Base-by-base conservation (phyloP, 2,888 invertebrate genomes). In the Drosophila rubida region DNA sequence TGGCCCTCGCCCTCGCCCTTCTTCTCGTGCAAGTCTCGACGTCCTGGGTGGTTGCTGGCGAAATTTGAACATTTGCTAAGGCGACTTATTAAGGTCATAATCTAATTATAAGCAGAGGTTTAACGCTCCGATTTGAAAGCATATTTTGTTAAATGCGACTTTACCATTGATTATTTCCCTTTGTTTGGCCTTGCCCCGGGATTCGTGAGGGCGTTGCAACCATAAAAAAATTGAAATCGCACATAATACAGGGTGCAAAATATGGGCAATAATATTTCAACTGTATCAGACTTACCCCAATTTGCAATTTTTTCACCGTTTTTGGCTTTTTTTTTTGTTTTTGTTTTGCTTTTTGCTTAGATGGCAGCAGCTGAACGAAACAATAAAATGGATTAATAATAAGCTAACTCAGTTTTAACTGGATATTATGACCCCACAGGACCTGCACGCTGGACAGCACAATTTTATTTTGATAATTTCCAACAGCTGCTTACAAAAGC, bases 51-150 rank as follows among this genome's bases (percentile, higher is more conserved):
- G 51, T 39, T 50, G 55, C 41, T 55, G 66, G 68, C 45, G 30
- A 72, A 84, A 84, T 78, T 73, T 64, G 80, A 82, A 76, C 87
- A 87, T 84, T 84, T 87, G 87, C 78, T 80, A 71, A 81, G 78
- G 78, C 78, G 85, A 82, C 72, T 84, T 84, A 84, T 84, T 84
- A 85, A 84, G 84, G 65, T 78, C 78, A 82, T 87, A 84, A 87
- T 85, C 82, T 84, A 84, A 87, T 84, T 84, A 78, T 84, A 80
- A 87, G 70, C 76, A 68, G 66, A 67, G 71, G 69, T 55, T 70
- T 62, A 63, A 19, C 60, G 51, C 76, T 63, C 44, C 35, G 59
- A 23, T 73, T 71, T 65, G 59, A 67, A 64, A 72, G 73, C 78
- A 76, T 78, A 67, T 76, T 83, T 75, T 35, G 9, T 32, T 50